Conservation (phyloP, 2,797 vertebrate genomes). For the Helostoma temminkii region DNA sequence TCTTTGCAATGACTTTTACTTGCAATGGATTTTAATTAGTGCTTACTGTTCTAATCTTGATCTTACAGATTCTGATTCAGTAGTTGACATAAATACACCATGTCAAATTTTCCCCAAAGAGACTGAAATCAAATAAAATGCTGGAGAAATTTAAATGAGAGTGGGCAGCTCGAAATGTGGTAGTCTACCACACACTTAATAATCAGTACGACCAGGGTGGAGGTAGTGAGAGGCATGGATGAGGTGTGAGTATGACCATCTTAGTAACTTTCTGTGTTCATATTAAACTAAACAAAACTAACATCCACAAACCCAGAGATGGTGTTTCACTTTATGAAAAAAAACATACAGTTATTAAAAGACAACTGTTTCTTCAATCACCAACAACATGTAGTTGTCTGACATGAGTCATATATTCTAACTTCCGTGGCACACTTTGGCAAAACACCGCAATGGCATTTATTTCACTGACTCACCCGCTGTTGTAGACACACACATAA, state of each 20-base stretch:
- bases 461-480: slow-evolving; percentile 12
- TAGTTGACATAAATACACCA: too few species aligned
- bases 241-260: not conserved
- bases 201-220: not conserved
- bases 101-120: slow-evolving; percentile 3
- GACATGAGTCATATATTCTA: slow-evolving; percentile 20
- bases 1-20: too few species aligned
- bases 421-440: slow-evolving; percentile 22
- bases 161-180: slow-evolving; percentile 33
- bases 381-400: not conserved
- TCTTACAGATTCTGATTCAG: too few species aligned
- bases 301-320: slow-evolving; percentile 4
- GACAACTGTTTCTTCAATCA: slow-evolving; percentile 24
- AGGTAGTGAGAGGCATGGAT: slow-evolving; percentile 8
- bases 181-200: slow-evolving; percentile 24
- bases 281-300: slow-evolving; percentile 3
- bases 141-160: slow-evolving; percentile 25
- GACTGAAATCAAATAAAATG: slow-evolving; percentile 1
- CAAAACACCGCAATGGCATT: not conserved
- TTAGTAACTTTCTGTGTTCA: not conserved
- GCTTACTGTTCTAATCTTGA: too few species aligned
- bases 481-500: slow-evolving; percentile 6
- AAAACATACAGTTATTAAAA: not conserved
- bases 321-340: slow-evolving; percentile 4
- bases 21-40: not conserved